phyloP scores from a whole-genome alignment of 2,888 invertebrate genomes.

The Sphaeridia pumilis region DNA sequence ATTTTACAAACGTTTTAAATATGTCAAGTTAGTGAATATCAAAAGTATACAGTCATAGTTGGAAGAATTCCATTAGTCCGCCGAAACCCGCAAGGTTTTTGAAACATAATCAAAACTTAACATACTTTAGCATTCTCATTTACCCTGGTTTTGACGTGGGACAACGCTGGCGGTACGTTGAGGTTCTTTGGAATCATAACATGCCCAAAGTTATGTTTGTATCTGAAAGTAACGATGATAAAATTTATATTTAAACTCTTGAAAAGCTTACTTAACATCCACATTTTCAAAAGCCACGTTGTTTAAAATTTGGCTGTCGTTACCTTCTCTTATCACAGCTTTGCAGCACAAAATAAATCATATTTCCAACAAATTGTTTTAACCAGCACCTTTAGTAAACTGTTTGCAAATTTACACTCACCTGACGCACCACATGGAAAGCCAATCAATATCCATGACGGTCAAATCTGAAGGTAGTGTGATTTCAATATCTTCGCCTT shows the following conservation, averaged over 20 bases:
- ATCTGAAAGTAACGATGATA: too few relatives aligned
- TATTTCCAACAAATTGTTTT: not conserved
- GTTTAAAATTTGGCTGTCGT: not conserved
- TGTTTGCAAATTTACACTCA: slow-evolving; percentile 19
- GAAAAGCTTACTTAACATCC: too few relatives aligned
- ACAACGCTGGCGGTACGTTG: slow-evolving; percentile 79
- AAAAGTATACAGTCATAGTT: too few relatives aligned
- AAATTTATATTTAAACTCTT: too few relatives aligned
- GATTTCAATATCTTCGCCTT: slow-evolving; percentile 84
- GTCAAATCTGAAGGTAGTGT: slow-evolving; percentile 72
- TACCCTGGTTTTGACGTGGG: slow-evolving; percentile 82
- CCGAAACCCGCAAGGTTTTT: too few relatives aligned
- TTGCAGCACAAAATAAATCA: not conserved
- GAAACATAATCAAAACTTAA: not conserved
- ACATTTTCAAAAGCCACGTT: not conserved
- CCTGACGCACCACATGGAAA: slow-evolving; percentile 58
- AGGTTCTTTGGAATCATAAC: slow-evolving; percentile 66
- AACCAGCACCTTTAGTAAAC: not conserved
- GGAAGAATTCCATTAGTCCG: too few relatives aligned
- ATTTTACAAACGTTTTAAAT: too few relatives aligned
- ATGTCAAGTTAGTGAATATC: too few relatives aligned
- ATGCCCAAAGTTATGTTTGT: slow-evolving; percentile 80
- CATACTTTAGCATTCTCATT: slow-evolving; percentile 37
- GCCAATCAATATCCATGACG: slow-evolving; percentile 83
- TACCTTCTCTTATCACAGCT: too few relatives aligned